Evolutionary conservation across 2,113 vertebrate species (phyloP), one percentile per base, ranked within the genome.

Genomic region (Cochlearius cochlearius): DNA sequence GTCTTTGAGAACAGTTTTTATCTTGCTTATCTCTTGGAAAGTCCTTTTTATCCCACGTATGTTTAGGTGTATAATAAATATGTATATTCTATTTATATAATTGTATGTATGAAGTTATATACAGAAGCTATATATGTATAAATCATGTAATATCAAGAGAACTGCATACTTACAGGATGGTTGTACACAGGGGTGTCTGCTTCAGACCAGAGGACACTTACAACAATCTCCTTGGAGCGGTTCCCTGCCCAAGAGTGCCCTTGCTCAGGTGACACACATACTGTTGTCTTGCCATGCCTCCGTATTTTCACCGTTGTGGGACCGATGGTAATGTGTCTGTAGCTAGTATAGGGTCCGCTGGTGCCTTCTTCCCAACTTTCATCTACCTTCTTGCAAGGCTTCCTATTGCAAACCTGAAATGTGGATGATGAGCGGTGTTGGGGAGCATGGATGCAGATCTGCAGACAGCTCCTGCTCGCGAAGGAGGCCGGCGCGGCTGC

Each of bases 281-380:
- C 16, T n/a, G 10, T 9, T 25, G 38, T 15, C 30, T n/a, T 39
- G 16, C 26, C 21, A 8, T 27, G 21, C 19, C 12, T 63, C 39
- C 1, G 0, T 7, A 5, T 25, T 52, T 34, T 29, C 26, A 21
- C 15, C 36, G 13, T 22, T 43, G 25, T 17, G 53, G 10, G 23
- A 68, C 5, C 9, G 25, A 3, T 2, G 53, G 41, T 5, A 30
- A 23, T 1, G 8, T 9, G 38, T 11, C 21, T 45, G 5, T 9
- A 22, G 22, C 38, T 29, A 22, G 3, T 34, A 10, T 15, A 59
- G 39, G 10, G 7, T 29, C 34, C 53, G 4, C 12, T 39, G 60
- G 8, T 67, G 34, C 41, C 19, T 38, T 15, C 25, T 39, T 8
- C 29, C 3, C 11, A 68, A 2, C 41, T 74, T 47, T 47, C 14